Conservation (phyloP, 1,140 invertebrate genomes). For the Drosophila seguyi region DNA sequence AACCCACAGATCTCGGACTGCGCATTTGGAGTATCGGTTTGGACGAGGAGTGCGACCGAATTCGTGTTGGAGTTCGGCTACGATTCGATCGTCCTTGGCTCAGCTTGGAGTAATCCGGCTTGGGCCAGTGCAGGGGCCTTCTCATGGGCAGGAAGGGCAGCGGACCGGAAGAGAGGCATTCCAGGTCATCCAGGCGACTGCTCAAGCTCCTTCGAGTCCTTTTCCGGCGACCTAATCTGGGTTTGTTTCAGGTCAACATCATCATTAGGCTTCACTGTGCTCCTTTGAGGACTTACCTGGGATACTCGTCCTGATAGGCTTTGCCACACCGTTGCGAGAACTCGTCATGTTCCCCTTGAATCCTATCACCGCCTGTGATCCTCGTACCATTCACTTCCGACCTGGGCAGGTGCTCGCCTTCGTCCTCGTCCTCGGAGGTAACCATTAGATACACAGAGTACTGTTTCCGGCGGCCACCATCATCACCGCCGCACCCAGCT, state of each 20-base stretch:
- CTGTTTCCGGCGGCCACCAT: constrained; percentile 25
- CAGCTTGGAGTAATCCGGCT: constrained; percentile 24
- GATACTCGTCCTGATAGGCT: constrained; percentile 17
- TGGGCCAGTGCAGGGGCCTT: constrained; percentile 66
- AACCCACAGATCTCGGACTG: background rate
- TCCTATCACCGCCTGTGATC: background rate
- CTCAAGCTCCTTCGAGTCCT: background rate
- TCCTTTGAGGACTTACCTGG: background rate
- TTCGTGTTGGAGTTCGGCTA: background rate
- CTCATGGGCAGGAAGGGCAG: constrained; percentile 2
- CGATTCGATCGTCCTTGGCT: background rate
- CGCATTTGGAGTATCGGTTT: background rate
- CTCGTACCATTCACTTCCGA: background rate
- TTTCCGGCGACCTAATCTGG: constrained; percentile 10
- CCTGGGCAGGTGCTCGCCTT: background rate
- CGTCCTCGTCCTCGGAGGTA: constrained; percentile 47
- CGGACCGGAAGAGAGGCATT: background rate
- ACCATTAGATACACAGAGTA: constrained; percentile 60
- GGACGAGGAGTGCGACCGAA: background rate
- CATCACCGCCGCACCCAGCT: constrained; percentile 35
- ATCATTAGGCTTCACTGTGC: rapidly evolving
- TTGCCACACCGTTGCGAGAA: background rate
- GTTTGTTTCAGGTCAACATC: too few relatives aligned
- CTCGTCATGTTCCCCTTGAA: background rate
- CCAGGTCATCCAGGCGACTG: background rate